phyloP scores from a whole-genome alignment of 2,888 invertebrate genomes.

The Ectropis crepuscularia region DNA sequence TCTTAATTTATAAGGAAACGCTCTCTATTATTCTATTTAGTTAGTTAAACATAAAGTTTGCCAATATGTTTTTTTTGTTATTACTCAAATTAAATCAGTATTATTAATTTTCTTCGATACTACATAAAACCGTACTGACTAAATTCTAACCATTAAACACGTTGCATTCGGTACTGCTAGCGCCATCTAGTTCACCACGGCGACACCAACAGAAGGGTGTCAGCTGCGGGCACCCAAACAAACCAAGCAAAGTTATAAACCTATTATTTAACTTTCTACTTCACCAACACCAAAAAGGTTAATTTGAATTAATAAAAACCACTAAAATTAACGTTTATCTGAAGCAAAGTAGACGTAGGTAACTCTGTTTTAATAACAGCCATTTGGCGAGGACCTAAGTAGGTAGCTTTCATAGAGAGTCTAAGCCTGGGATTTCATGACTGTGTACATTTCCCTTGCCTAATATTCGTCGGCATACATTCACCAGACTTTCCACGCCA shows the following conservation, averaged over 20 bases:
- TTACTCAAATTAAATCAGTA: no score
- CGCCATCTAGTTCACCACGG: conserved; percentile 41
- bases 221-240: conserved; percentile 10
- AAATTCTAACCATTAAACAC: not conserved
- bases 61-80: no score
- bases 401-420: conserved; percentile 17
- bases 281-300: conserved; percentile 6
- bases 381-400: conserved; percentile 11
- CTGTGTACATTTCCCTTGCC: conserved; percentile 20
- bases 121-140: no score
- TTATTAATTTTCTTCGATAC: no score
- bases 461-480: conserved; percentile 25
- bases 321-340: conserved; percentile 2
- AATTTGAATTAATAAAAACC: conserved; percentile 1
- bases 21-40: no score
- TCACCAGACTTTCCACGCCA: conserved; percentile 32
- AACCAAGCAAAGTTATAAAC: not conserved
- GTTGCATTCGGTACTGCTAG: conserved; percentile 27
- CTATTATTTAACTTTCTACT: conserved; percentile 2
- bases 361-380: conserved; percentile 16
- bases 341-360: not conserved
- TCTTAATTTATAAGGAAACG: no score
- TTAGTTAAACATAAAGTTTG: no score
- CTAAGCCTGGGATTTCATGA: conserved; percentile 19
- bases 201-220: conserved; percentile 14